Evolutionary conservation across 2,797 vertebrate species (phyloP).

Genomic region (Notamacropus eugenii): DNA sequence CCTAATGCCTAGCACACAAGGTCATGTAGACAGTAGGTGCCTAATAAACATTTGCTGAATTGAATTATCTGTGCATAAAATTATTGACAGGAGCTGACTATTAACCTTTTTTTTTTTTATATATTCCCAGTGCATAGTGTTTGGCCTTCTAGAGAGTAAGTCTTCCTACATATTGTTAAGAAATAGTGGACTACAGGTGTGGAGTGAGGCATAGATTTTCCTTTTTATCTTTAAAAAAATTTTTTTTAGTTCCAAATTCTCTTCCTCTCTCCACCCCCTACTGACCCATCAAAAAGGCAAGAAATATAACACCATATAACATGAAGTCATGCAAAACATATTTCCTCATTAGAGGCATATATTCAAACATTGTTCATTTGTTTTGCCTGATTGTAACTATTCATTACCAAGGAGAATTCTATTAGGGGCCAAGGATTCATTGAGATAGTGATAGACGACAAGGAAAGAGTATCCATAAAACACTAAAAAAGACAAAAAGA

Average conservation of each 20-base stretch:
- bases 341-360: neutral
- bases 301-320: neutral
- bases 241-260: neutral
- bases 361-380: neutral
- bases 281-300: neutral
- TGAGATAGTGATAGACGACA: neutral
- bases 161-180: neutral
- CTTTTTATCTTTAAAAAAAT: neutral
- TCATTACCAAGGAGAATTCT: neutral
- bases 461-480: neutral
- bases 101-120: neutral
- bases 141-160: neutral
- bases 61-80: neutral
- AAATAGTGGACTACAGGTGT: neutral
- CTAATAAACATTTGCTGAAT: neutral
- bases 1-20: neutral
- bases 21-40: neutral
- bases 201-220: neutral
- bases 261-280: neutral
- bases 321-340: neutral
- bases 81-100: neutral
- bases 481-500: neutral
- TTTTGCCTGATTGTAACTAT: neutral
- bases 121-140: neutral
- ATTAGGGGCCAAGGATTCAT: neutral